A percentile compares a stretch with the other conserved stretches of the same genome.
Conservation (phyloP, 2,888 invertebrate genomes). For the Crocallis elinguaria region DNA sequence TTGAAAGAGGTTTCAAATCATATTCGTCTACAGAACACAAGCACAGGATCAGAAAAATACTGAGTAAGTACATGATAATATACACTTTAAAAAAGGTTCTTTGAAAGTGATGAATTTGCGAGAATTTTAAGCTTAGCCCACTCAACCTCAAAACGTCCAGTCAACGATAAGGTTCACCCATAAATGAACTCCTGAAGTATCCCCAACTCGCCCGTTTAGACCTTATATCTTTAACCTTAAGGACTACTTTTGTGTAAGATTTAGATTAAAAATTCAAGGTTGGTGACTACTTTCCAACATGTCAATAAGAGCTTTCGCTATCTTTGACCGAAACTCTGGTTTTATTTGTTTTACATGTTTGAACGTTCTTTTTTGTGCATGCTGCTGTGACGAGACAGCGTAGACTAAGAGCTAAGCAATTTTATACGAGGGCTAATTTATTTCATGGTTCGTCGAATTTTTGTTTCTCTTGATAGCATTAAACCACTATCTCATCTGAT, state of each 20-base stretch:
- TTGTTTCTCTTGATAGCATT: no score
- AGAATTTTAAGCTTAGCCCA: slow-evolving; percentile 41
- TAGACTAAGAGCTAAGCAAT: slow-evolving; percentile 19
- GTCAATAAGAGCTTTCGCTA: slow-evolving; percentile 84
- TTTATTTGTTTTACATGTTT: slow-evolving; percentile 76
- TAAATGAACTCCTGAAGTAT: slow-evolving; percentile 43
- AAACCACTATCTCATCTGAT: no score
- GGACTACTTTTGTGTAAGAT: slow-evolving; percentile 42
- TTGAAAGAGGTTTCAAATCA: no score
- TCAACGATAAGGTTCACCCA: slow-evolving; percentile 68
- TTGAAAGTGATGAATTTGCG: slow-evolving; percentile 34
- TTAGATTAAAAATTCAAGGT: slow-evolving; percentile 41
- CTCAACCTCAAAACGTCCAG: slow-evolving; percentile 75
- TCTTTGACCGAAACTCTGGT: slow-evolving; percentile 71
- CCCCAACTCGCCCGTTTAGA: slow-evolving; percentile 37
- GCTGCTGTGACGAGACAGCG: slow-evolving; percentile 45
- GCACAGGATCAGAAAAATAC: no score
- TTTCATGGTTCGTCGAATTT: no score
- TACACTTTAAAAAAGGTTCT: no score
- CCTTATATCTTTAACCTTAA: slow-evolving; percentile 35
- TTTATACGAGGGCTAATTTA: no score
- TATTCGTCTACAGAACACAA: no score
- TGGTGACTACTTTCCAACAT: slow-evolving; percentile 77
- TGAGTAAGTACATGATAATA: no score
- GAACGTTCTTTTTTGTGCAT: slow-evolving; percentile 62